Evolutionary conservation across 2,888 invertebrate species (phyloP).

Genomic region (Julus scandinavius): DNA sequence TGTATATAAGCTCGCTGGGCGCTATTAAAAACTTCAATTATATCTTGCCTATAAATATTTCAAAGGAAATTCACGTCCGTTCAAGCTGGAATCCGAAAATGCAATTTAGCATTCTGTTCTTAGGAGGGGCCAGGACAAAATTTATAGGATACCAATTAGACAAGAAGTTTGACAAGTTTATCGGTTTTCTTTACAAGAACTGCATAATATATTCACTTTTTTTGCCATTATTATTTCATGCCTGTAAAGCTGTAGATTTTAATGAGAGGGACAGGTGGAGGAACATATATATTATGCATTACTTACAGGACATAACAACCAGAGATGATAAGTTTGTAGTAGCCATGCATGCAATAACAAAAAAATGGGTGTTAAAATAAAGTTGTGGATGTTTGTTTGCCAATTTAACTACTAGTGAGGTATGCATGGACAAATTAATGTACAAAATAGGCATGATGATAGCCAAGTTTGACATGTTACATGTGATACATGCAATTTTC

Average conservation of each 20-base stretch:
- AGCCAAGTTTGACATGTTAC: neutral
- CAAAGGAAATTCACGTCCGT: constrained; percentile 13
- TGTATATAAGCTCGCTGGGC: neutral
- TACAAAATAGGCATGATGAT: neutral
- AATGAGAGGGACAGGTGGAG: constrained; percentile 3
- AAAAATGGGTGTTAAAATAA: neutral
- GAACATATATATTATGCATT: neutral
- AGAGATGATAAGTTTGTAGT: neutral
- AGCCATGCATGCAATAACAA: neutral
- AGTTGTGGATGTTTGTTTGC: neutral
- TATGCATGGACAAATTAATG: neutral
- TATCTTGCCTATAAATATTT: neutral
- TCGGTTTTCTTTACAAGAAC: constrained; percentile 21
- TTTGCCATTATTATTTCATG: neutral
- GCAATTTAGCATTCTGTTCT: constrained; percentile 5
- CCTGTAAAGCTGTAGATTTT: neutral
- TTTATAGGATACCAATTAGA: constrained; percentile 26
- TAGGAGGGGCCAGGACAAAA: neutral
- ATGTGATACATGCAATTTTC: too few relatives aligned
- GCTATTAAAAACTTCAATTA: constrained; percentile 11
- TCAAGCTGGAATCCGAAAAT: neutral
- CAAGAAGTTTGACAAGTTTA: constrained; percentile 19
- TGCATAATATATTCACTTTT: constrained; percentile 9
- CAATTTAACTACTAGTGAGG: neutral
- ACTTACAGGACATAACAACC: neutral